Base-by-base conservation (phyloP, 2,888 invertebrate species). In the Andrena fulva region DNA sequence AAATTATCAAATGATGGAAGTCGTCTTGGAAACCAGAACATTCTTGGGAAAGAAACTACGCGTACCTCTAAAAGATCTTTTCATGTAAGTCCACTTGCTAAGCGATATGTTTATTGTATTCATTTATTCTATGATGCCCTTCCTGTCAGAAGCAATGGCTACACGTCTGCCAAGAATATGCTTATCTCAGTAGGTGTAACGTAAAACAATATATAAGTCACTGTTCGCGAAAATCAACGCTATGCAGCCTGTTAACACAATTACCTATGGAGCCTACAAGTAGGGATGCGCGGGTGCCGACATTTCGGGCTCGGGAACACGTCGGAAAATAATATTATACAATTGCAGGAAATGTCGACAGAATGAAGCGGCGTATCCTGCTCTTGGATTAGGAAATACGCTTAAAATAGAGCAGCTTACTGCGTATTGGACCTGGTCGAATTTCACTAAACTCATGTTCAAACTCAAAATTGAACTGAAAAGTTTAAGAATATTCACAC, bases 291-390 rank as follows among this genome's bases (percentile, higher is more conserved):
- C 35, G 35, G 8, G 2, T 33, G 8, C 8, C 33, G 33, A 33
- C 2, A 33, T 33, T 33, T 33, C 2, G 33, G 8, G 33, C 33
- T 33, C 33, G 8, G 33, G 33, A 33, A 33, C 1, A 8, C 33
- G 8, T 33, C 33, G 8, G 35, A 35, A 10, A 35, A 35, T 35
- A 6, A 24, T 35, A 12, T n/a, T 31, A 33, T 33, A 12, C 16
- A 60, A 71, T 85, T 82, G 69, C 93, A 97, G 97, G 86, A 96
- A 96, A 90, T 97, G 97, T 92, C 95, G 96, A 92, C 95, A 95
- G 90, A 96, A 97, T 91, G 95, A 95, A 87, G 95, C 97, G 83
- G 96, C 96, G n/a, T 97, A 97, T 94, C 95, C 95, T 60, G 96
- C 97, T 33, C 97, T 97, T 91, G 96, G 96, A 93, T 94, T 97